phyloP scores from a whole-genome alignment of 2,888 invertebrate species.

The Caenorhabditis zanzibari region DNA sequence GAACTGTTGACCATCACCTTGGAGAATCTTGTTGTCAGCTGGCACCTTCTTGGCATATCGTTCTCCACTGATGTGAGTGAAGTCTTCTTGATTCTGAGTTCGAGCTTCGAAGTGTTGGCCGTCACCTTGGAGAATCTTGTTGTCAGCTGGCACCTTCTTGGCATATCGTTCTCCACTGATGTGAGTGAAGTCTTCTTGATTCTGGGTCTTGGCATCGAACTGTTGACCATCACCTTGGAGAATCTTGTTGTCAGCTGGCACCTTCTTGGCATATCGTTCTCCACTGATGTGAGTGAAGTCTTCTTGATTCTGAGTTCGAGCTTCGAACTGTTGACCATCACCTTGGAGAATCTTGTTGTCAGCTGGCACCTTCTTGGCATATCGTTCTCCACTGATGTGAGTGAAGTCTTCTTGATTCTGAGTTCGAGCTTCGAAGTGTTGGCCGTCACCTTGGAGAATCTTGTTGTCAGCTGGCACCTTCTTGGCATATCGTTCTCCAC shows the following conservation, averaged over 20 bases:
- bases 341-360: slow-evolving; percentile 52
- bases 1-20: slow-evolving; percentile 30
- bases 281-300: slow-evolving; percentile 39
- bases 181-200: slow-evolving; percentile 44
- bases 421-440: slow-evolving; percentile 15
- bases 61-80: slow-evolving; percentile 37
- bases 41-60: slow-evolving; percentile 32
- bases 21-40: slow-evolving; percentile 31
- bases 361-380: slow-evolving; percentile 26
- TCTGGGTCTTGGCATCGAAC: slow-evolving; percentile 35
- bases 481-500: slow-evolving; percentile 44
- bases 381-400: slow-evolving; percentile 29
- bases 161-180: slow-evolving; percentile 41
- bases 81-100: slow-evolving; percentile 47
- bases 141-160: slow-evolving; percentile 29
- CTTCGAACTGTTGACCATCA: slow-evolving; percentile 31
- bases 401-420: slow-evolving; percentile 49
- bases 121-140: slow-evolving; percentile 41
- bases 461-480: slow-evolving; percentile 46
- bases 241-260: slow-evolving; percentile 44
- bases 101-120: slow-evolving; percentile 31
- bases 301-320: slow-evolving; percentile 42
- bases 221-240: slow-evolving; percentile 30
- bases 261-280: slow-evolving; percentile 32
- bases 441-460: slow-evolving; percentile 40